A percentile compares a stretch with the other conserved stretches of the same genome.
Evolutionary conservation across 2,888 invertebrate species (phyloP).

Genomic region (Lepas anatifera): DNA sequence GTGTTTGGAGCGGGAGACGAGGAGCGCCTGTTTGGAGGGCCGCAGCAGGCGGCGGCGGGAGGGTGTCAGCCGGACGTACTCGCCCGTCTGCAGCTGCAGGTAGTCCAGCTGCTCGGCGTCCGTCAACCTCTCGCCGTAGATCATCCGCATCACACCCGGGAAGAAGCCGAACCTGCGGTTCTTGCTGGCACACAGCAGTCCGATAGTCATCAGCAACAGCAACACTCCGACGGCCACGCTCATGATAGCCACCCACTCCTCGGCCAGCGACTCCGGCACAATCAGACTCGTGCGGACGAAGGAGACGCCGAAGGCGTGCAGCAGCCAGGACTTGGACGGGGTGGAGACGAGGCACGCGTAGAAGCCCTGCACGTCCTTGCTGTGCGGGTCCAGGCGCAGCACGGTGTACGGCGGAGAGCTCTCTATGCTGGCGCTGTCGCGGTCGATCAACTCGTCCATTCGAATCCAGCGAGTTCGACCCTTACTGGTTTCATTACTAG

Average conservation of each 20-base stretch:
- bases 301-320: constrained; percentile 10
- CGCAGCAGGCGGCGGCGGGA: constrained; percentile 5
- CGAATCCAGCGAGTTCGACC: neutral
- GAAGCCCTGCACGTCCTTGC: constrained; percentile 5
- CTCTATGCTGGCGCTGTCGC: neutral
- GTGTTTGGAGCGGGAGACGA: neutral
- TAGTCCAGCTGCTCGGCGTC: neutral
- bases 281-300: neutral
- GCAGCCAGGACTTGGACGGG: neutral
- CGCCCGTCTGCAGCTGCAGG: constrained; percentile 9
- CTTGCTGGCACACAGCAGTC: neutral
- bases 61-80: neutral
- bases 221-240: neutral
- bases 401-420: neutral
- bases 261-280: constrained; percentile 1
- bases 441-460: neutral
- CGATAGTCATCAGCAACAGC: neutral
- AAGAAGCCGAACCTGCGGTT: neutral
- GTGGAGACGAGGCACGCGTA: neutral
- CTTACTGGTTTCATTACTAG: no score
- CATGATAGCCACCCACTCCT: constrained; percentile 5
- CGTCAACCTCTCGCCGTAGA: neutral
- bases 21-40: neutral
- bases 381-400: constrained; percentile 1
- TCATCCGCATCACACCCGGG: neutral